Conservation (phyloP, 2,888 invertebrate genomes). For the Coleophora deauratella region DNA sequence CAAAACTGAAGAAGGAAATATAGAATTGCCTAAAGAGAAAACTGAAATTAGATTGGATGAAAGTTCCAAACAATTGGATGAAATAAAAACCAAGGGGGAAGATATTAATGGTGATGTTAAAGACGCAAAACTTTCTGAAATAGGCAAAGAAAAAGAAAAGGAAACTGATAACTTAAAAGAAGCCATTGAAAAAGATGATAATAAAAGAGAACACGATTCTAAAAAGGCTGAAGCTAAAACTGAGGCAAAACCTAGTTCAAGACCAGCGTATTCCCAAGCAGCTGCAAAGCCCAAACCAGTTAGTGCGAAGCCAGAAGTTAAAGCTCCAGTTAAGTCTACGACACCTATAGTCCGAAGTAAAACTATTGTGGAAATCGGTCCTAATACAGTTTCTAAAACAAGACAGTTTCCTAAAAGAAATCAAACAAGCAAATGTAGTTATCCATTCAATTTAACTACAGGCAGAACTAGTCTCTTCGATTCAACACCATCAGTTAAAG, state of each 20-base stretch:
- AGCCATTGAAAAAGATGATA: neutral
- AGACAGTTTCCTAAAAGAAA: conserved; percentile 44
- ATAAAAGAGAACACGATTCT: conserved; percentile 15
- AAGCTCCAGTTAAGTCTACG: conserved; percentile 34
- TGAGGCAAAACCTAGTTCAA: conserved; percentile 30
- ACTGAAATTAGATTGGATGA: neutral
- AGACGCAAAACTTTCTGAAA: neutral
- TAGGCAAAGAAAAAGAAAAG: conserved; percentile 1
- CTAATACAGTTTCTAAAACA: conserved; percentile 32
- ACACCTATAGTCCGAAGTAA: conserved; percentile 50
- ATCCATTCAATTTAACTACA: conserved; percentile 67
- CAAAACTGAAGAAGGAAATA: neutral
- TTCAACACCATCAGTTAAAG: conserved; percentile 26
- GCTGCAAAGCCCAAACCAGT: conserved; percentile 64
- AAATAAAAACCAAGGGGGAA: conserved; percentile 9
- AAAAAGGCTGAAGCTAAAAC: conserved; percentile 34
- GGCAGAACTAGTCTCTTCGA: conserved; percentile 63
- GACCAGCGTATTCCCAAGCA: conserved; percentile 67
- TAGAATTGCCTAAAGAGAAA: neutral
- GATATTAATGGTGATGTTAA: neutral
- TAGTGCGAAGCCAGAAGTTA: conserved; percentile 43
- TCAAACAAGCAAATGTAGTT: conserved; percentile 59
- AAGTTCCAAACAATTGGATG: neutral
- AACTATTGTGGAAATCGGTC: conserved; percentile 56
- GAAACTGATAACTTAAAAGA: conserved; percentile 3